phyloP scores from a whole-genome alignment of 2,797 vertebrate species.

The Pristis pectinata region DNA sequence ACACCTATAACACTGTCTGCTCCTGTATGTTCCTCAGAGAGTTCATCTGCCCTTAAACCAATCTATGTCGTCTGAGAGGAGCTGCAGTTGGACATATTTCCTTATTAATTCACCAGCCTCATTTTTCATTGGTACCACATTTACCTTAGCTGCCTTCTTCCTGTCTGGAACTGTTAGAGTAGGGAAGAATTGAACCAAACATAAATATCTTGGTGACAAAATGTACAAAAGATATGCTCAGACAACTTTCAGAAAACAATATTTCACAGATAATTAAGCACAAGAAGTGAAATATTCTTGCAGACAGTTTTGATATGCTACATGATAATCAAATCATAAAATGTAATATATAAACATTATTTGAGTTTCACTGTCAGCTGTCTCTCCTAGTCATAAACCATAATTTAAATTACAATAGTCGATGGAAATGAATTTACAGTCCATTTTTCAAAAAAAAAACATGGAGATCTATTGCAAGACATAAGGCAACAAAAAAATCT shows the following conservation, averaged over 20 bases:
- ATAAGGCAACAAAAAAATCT: not conserved
- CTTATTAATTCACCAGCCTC: no score
- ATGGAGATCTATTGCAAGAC: not conserved
- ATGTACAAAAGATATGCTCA: not conserved
- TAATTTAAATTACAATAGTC: slow-evolving; percentile 6
- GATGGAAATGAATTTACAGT: not conserved
- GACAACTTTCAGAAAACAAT: not conserved
- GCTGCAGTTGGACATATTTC: no score
- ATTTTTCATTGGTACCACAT: no score
- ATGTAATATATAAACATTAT: not conserved
- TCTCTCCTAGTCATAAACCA: not conserved
- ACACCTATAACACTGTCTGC: no score
- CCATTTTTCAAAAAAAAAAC: not conserved
- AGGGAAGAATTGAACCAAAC: not conserved
- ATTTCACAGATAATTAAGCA: not conserved
- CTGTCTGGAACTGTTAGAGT: not conserved
- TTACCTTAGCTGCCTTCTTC: no score
- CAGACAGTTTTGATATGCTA: not conserved
- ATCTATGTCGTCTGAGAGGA: no score
- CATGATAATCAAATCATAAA: not conserved
- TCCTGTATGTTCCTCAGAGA: no score
- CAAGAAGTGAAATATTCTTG: not conserved
- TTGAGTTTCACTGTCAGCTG: not conserved
- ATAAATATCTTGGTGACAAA: not conserved
- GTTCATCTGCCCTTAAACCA: no score